Evolutionary conservation across 2,113 vertebrate species (phyloP).

Genomic region (Bungarus multicinctus): DNA sequence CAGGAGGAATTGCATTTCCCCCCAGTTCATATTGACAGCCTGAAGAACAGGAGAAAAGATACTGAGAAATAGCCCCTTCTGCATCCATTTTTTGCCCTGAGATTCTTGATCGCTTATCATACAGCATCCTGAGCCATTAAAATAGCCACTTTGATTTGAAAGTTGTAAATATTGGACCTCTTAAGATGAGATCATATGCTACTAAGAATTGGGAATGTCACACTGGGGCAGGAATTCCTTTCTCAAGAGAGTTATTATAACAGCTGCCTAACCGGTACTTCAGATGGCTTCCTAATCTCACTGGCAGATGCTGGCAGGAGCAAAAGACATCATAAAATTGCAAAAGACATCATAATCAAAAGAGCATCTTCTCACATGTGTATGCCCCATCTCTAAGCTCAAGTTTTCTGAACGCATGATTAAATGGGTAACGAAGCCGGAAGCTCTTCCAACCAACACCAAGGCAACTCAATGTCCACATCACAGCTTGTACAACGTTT

Average conservation of each 20-base stretch:
- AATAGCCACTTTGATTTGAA: background rate
- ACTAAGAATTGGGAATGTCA: background rate
- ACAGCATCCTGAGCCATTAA: background rate
- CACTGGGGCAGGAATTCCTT: background rate
- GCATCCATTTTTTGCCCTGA: background rate
- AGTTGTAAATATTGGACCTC: background rate
- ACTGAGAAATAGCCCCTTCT: background rate
- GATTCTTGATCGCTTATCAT: background rate
- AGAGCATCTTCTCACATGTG: background rate
- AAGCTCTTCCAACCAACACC: background rate
- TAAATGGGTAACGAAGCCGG: accelerated
- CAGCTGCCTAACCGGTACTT: background rate
- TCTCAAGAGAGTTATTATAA: background rate
- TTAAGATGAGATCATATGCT: background rate
- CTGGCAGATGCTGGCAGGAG: background rate
- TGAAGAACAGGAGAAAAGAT: background rate
- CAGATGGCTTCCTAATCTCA: background rate
- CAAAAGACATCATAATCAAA: background rate
- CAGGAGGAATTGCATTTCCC: background rate
- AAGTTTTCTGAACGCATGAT: background rate
- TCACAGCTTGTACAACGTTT: background rate
- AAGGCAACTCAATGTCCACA: background rate
- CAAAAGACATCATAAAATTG: no score
- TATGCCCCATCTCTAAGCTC: background rate
- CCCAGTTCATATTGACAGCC: background rate